Conservation (phyloP, 2,888 invertebrate genomes). For the Leptopilina myrica region DNA sequence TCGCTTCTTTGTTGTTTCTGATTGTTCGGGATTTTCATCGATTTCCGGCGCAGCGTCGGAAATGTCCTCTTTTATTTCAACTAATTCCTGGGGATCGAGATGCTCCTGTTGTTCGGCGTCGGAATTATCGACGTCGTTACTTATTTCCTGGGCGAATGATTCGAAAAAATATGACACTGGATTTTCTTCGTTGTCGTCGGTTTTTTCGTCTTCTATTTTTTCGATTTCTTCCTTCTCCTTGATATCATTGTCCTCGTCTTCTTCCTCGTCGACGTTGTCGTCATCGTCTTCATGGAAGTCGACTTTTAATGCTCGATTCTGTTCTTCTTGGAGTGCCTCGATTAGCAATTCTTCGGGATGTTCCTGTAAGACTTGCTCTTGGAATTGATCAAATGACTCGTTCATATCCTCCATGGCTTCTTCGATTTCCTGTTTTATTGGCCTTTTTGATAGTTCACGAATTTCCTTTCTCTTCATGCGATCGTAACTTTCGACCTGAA, state of each 20-base stretch:
- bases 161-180: conserved; percentile 11
- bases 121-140: neutral
- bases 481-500: conserved; percentile 21
- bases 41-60: neutral
- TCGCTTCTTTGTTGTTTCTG: neutral
- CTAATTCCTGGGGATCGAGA: too few species aligned
- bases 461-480: neutral
- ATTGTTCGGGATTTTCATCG: neutral
- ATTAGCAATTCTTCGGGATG: neutral
- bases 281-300: neutral
- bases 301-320: too few species aligned
- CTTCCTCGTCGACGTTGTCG: neutral
- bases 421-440: neutral
- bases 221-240: neutral
- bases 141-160: conserved; percentile 22
- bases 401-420: neutral
- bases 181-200: neutral
- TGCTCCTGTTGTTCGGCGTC: neutral
- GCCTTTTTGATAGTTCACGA: neutral
- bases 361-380: neutral
- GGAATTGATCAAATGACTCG: neutral
- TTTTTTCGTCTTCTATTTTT: neutral
- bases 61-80: neutral
- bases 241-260: neutral
- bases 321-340: too few species aligned